phyloP scores from a whole-genome alignment of 2,888 invertebrate species.

The Leptinotarsa peninsularis region DNA sequence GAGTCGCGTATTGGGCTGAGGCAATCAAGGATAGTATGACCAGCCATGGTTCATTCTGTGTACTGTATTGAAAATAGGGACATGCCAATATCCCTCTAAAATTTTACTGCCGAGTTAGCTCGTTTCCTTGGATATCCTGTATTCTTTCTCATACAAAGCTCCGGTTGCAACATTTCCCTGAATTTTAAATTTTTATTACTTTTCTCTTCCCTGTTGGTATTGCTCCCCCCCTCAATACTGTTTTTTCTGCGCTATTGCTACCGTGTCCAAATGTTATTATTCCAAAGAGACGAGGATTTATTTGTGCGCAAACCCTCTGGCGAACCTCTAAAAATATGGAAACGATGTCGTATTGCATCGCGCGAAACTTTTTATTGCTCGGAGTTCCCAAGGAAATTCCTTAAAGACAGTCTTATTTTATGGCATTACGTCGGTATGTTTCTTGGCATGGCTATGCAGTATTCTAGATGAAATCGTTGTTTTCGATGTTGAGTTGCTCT shows the following conservation, averaged over 20 bases:
- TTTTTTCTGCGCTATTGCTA: not conserved
- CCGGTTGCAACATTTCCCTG: too few species aligned
- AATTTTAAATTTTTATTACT: too few species aligned
- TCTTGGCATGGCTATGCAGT: constrained; percentile 6
- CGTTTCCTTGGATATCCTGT: too few species aligned
- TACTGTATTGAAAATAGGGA: too few species aligned
- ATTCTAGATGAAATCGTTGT: not conserved
- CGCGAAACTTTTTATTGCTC: constrained; percentile 4
- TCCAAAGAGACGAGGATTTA: not conserved
- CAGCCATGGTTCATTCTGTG: too few species aligned
- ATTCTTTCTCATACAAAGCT: too few species aligned
- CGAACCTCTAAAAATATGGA: constrained; percentile 1
- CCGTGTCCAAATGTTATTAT: not conserved
- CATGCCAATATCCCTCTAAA: too few species aligned
- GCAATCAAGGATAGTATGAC: too few species aligned
- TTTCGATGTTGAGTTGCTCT: not conserved
- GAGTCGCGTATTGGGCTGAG: too few species aligned
- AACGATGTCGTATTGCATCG: constrained; percentile 5
- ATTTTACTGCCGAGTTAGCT: too few species aligned
- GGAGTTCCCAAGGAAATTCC: not conserved
- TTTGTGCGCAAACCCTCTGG: not conserved
- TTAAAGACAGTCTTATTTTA: not conserved
- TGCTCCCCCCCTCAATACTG: not conserved
- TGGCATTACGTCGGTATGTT: not conserved
- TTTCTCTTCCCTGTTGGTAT: too few species aligned